Percentiles rank a stretch among this genome's conserved stretches.
Conservation (phyloP, 2,797 vertebrate genomes). For the Falco cherrug region DNA sequence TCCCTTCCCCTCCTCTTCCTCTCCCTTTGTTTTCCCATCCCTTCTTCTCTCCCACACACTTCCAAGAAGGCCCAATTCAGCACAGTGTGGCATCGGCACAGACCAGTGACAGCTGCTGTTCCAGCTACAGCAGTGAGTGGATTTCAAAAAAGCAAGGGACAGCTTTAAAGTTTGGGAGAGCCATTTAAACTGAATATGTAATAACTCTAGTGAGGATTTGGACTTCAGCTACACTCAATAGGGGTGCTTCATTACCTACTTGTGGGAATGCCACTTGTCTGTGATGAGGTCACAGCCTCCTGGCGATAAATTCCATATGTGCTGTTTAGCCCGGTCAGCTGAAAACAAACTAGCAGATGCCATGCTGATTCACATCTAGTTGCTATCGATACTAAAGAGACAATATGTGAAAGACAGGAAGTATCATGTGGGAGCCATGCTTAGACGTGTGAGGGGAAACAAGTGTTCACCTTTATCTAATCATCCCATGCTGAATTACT, state of each 20-base stretch:
- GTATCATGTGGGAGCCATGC: background rate
- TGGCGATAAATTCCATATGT: constrained; percentile 30
- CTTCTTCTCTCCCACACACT: constrained; percentile 46
- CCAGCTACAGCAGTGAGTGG: constrained; percentile 15
- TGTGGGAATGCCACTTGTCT: constrained; percentile 58
- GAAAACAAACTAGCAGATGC: constrained; percentile 59
- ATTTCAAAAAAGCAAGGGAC: background rate
- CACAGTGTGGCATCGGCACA: background rate
- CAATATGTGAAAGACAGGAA: constrained; percentile 44
- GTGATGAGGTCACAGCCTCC: constrained; percentile 57
- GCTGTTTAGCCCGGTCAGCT: constrained; percentile 39
- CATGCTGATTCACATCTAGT: constrained; percentile 62
- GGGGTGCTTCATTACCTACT: constrained; percentile 59
- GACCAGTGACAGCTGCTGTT: background rate
- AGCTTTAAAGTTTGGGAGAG: constrained; percentile 43
- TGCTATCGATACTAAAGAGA: constrained; percentile 20
- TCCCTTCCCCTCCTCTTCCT: constrained; percentile 36
- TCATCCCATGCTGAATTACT: background rate
- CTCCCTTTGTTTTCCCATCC: constrained; percentile 29
- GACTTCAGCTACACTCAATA: constrained; percentile 2
- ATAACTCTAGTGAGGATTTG: constrained; percentile 26
- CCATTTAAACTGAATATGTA: constrained; percentile 25
- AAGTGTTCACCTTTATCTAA: background rate
- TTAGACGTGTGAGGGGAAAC: background rate
- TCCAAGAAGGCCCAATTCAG: constrained; percentile 47